Percentiles rank a stretch among this genome's conserved stretches.
phyloP scores from a whole-genome alignment of 2,888 invertebrate genomes.

The Yponomeuta malinellus region DNA sequence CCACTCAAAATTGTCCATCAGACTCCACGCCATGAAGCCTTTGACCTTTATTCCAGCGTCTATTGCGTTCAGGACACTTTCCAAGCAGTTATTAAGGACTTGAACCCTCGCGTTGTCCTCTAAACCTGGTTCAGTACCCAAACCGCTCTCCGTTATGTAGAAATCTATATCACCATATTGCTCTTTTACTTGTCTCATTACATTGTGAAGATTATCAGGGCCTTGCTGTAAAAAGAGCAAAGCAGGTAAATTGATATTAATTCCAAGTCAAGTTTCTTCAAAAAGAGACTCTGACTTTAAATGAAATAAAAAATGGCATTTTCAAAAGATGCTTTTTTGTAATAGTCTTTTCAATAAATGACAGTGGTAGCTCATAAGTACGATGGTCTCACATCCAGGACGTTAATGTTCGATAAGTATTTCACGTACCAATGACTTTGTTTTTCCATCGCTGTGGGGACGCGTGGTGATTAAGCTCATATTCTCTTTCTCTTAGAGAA shows the following conservation, averaged over 20 bases:
- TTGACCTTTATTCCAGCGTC: slow-evolving; percentile 30
- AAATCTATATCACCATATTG: slow-evolving; percentile 57
- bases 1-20: slow-evolving; percentile 66
- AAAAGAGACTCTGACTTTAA: background rate
- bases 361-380: no score
- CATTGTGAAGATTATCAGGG: slow-evolving; percentile 62
- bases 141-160: slow-evolving; percentile 68
- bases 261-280: background rate
- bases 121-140: slow-evolving; percentile 39
- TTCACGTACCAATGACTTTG: no score
- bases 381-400: no score
- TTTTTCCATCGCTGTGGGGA: no score
- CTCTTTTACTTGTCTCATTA: slow-evolving; percentile 51
- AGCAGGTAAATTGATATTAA: background rate
- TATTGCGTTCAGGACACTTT: background rate
- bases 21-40: slow-evolving; percentile 52
- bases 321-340: no score
- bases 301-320: no score
- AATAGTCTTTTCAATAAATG: no score
- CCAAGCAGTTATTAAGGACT: background rate
- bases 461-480: no score
- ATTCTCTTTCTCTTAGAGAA: no score
- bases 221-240: slow-evolving; percentile 32
- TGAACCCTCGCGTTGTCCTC: slow-evolving; percentile 40
- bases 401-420: no score